A percentile compares a stretch with the other conserved stretches of the same genome.
Evolutionary conservation across 2,888 invertebrate species (phyloP).

Genomic region (Polia nebulosa): DNA sequence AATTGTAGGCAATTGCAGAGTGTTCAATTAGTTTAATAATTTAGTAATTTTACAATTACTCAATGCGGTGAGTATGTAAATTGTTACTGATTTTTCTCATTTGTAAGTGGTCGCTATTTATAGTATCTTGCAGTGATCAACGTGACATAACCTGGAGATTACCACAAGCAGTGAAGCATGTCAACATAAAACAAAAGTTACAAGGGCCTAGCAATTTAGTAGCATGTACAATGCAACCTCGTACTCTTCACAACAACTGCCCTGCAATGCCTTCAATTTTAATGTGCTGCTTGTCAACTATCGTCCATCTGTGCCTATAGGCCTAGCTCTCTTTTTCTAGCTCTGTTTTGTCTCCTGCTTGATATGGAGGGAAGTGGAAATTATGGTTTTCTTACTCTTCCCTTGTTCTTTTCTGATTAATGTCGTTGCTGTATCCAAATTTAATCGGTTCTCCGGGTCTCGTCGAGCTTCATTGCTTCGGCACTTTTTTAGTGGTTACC

Average conservation of each 20-base stretch:
- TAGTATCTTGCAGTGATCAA: neutral
- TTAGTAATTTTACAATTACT: conserved; percentile 12
- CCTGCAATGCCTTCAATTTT: neutral
- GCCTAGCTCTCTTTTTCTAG: no score
- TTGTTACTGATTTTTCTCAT: conserved; percentile 8
- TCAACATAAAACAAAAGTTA: neutral
- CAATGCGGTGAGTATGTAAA: conserved; percentile 20
- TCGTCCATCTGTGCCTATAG: no score
- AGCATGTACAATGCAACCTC: no score
- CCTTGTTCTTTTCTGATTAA: neutral
- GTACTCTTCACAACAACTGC: no score
- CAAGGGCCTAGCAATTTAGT: neutral
- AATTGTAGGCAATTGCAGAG: conserved; percentile 30
- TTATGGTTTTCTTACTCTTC: neutral
- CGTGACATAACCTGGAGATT: neutral
- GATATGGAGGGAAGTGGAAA: no score
- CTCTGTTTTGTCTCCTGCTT: no score
- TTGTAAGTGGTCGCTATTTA: neutral
- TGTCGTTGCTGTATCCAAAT: no score
- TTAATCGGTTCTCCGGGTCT: neutral
- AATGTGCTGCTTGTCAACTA: neutral
- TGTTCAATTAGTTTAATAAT: conserved; percentile 15
- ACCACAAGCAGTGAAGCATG: neutral
- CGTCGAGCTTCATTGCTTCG: neutral
- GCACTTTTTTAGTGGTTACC: neutral